Conservation (phyloP, 2,888 invertebrate genomes). For the Agriopis marginaria region DNA sequence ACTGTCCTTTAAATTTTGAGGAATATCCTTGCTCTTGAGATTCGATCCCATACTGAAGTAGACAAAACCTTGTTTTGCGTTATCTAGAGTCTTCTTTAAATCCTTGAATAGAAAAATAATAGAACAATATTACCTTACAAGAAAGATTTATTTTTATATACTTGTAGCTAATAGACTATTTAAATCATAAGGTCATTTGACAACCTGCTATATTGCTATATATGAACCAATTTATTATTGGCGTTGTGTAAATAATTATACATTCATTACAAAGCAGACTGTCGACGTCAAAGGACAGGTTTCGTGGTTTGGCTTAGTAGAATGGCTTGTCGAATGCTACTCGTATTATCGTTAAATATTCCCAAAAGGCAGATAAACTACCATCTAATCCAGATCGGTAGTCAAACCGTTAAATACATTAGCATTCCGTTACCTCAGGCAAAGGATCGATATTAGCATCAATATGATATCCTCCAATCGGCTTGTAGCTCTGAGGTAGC, state of each 20-base stretch:
- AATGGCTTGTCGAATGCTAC: no score
- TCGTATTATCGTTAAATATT: no score
- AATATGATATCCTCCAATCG: slow-evolving; percentile 69
- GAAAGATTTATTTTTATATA: no score
- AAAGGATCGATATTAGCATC: slow-evolving; percentile 57
- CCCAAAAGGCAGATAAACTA: no score
- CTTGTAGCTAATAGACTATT: no score
- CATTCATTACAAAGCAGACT: no score
- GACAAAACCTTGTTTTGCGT: slow-evolving; percentile 62
- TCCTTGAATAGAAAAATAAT: slow-evolving; percentile 48
- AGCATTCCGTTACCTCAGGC: slow-evolving; percentile 54
- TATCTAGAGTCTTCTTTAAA: slow-evolving; percentile 60
- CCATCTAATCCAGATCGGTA: neutral
- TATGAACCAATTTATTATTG: no score
- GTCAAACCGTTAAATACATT: neutral
- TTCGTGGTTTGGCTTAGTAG: no score
- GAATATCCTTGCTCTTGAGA: slow-evolving; percentile 58
- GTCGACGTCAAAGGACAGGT: no score
- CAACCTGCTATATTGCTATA: no score
- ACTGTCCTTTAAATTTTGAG: slow-evolving; percentile 49
- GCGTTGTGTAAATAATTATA: no score
- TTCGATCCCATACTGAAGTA: slow-evolving; percentile 72
- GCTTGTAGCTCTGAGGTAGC: slow-evolving; percentile 63
- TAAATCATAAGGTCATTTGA: no score
- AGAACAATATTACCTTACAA: neutral